phyloP scores from a whole-genome alignment of 2,797 vertebrate species.

The Pterois miles region DNA sequence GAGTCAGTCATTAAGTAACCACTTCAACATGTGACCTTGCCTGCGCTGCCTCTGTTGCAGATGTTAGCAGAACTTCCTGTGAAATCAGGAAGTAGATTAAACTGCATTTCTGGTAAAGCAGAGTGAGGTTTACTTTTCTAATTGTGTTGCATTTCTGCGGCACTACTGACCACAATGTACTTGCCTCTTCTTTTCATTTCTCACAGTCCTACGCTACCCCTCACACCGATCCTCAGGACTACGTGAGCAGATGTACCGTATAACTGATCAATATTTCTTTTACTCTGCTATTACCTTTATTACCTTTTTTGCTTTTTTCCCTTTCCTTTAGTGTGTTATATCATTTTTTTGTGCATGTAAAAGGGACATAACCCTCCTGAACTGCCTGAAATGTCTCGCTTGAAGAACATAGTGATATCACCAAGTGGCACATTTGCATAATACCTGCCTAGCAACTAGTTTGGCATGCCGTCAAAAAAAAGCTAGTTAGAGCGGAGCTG shows the following conservation, averaged over 20 bases:
- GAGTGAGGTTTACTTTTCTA: neutral
- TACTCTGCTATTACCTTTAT: neutral
- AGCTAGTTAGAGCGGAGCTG: too few relatives aligned
- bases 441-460: too few relatives aligned
- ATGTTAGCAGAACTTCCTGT: conserved; percentile 30
- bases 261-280: neutral
- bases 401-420: too few relatives aligned
- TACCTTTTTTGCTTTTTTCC: too few relatives aligned
- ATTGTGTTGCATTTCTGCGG: neutral
- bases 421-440: too few relatives aligned
- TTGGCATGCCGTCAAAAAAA: too few relatives aligned
- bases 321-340: too few relatives aligned
- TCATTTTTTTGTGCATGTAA: too few relatives aligned
- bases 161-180: neutral
- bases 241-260: neutral
- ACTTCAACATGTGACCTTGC: neutral
- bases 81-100: conserved; percentile 56
- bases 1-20: conserved; percentile 19
- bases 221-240: neutral
- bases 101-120: neutral
- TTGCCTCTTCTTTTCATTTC: neutral
- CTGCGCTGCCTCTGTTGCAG: neutral
- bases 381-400: too few relatives aligned
- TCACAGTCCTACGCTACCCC: neutral
- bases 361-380: too few relatives aligned